Evolutionary conservation across 2,888 invertebrate species (phyloP), one percentile per base, ranked within the genome.

Genomic region (Epistrophe grossulariae): DNA sequence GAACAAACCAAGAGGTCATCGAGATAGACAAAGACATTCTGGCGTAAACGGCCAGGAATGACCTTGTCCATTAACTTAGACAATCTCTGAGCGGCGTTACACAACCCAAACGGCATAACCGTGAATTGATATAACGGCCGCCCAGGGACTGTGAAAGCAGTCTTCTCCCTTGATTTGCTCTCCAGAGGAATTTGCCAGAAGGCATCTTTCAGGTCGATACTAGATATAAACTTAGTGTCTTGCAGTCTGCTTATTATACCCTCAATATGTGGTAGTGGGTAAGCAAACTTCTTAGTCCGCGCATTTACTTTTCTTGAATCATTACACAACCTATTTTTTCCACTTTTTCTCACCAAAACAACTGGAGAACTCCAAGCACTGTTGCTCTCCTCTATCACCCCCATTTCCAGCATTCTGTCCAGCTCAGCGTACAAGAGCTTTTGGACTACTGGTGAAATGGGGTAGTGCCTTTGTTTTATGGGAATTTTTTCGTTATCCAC

Each of bases 21-120:
- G 40, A 40, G 60, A 60, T 60, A 60, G 60, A 60, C 40, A 64
- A 76, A 64, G 55, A 55, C 74, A 55, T 19, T 40, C 15, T 76
- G 55, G 0, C 35, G 55, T 24, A 62, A 13, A 13, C 45, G 55
- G 19, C 40, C 19, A 24, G 55, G 55, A 19, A 76, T 66, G 31
- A 45, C 55, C 57, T 68, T 77, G 66, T 77, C 76, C 66, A 66
- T 68, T 0, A 76, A 40, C 64, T 52, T 10, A 43, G 52, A 40
- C 64, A 74, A 64, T 52, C 74, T 74, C 62, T 74, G 52, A 1
- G 74, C 40, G 24, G 74, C 50, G 4, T 40, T 52, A 13, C 50
- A 64, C 28, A 74, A 13, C 4, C 24, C 70, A 15, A 55, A 71
- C 17, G 24, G 28, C 40, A 55, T 43, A 17, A 24, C 55, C 62